phyloP scores from a whole-genome alignment of 2,888 invertebrate species.

The Eurytoma californica region DNA sequence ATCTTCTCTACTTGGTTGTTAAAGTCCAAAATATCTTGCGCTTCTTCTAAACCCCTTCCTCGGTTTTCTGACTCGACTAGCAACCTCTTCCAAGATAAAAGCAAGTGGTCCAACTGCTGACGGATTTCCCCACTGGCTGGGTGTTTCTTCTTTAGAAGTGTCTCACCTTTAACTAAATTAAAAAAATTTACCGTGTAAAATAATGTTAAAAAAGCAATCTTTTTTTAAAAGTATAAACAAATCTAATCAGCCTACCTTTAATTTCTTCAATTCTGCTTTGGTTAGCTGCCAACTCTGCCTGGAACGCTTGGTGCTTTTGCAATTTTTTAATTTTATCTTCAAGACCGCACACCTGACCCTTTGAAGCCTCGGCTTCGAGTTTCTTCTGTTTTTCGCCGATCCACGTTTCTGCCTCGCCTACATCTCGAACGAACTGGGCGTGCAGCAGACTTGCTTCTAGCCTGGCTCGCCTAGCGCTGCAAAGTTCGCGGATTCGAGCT shows the following conservation, averaged over 20 bases:
- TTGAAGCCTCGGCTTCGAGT: slow-evolving; percentile 86
- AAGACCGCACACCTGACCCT: slow-evolving; percentile 86
- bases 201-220: neutral
- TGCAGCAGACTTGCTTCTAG: slow-evolving; percentile 88
- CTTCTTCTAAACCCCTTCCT: slow-evolving; percentile 94
- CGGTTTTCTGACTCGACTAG: slow-evolving; percentile 82
- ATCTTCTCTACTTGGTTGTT: slow-evolving; percentile 97
- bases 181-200: neutral
- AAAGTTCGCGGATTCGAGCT: slow-evolving; percentile 80
- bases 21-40: slow-evolving; percentile 97
- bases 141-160: slow-evolving; percentile 83
- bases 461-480: slow-evolving; percentile 81
- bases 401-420: slow-evolving; percentile 93
- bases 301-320: slow-evolving; percentile 96
- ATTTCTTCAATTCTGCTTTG: slow-evolving; percentile 90
- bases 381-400: slow-evolving; percentile 93
- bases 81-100: slow-evolving; percentile 85
- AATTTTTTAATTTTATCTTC: slow-evolving; percentile 97
- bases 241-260: slow-evolving; percentile 72
- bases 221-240: neutral
- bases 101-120: slow-evolving; percentile 82
- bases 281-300: slow-evolving; percentile 93
- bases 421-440: slow-evolving; percentile 94
- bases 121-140: slow-evolving; percentile 83
- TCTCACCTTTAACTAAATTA: slow-evolving; percentile 79